Conservation (phyloP, 1,140 invertebrate species). For the Nautilus pompilius region DNA sequence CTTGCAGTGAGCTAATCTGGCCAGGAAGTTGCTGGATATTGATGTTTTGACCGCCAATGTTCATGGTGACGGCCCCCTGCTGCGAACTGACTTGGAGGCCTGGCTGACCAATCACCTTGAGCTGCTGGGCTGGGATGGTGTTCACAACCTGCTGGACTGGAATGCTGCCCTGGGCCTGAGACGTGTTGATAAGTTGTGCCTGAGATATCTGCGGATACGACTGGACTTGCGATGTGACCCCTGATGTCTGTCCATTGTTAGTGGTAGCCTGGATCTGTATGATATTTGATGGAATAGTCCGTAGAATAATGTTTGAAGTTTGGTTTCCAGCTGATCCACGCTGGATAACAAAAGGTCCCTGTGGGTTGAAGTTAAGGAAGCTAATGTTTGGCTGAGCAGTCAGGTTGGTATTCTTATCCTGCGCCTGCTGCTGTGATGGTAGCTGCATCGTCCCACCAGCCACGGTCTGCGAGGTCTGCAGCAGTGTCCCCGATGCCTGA, state of each 20-base stretch:
- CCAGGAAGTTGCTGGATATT: constrained; percentile 1
- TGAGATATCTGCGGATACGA: constrained; percentile 16
- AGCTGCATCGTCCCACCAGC: constrained; percentile 10
- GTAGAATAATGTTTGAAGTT: constrained; percentile 30
- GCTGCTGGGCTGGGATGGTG: constrained; percentile 16
- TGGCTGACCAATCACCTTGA: constrained; percentile 19
- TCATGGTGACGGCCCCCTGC: constrained; percentile 26
- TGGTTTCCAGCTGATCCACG: constrained; percentile 32
- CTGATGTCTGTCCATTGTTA: constrained; percentile 3
- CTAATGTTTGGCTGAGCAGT: background rate
- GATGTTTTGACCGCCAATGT: constrained; percentile 20
- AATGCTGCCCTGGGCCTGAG: constrained; percentile 15
- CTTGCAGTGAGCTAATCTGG: background rate
- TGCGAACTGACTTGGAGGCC: constrained; percentile 9
- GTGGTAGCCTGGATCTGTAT: constrained; percentile 11
- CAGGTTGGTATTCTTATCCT: background rate
- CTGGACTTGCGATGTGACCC: background rate
- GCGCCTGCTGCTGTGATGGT: background rate
- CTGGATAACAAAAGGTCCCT: constrained; percentile 14
- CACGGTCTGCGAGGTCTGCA: background rate
- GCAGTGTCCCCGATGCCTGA: constrained; percentile 2
- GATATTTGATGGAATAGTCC: constrained; percentile 19
- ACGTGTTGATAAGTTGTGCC: constrained; percentile 11
- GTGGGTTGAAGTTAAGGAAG: background rate
- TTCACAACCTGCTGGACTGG: constrained; percentile 12